Percentiles rank a stretch among this genome's conserved stretches.
Conservation (phyloP, 2,888 invertebrate species). For the Ochropacha duplaris region DNA sequence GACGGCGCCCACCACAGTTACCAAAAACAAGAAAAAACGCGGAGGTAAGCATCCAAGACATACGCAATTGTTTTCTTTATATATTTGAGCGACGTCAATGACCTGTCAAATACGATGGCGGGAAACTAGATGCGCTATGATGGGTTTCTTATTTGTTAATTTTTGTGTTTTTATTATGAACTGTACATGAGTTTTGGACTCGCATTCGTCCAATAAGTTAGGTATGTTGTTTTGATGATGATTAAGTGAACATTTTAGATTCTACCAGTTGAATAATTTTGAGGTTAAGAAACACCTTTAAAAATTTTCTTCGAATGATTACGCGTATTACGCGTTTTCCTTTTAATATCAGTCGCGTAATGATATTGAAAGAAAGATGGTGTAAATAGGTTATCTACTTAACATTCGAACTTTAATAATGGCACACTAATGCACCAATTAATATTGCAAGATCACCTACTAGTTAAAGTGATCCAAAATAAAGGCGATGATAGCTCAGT, state of each 20-base stretch:
- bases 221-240: conserved; percentile 19
- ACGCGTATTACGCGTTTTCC: no score
- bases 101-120: conserved; percentile 81
- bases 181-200: conserved; percentile 21
- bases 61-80: conserved; percentile 77
- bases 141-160: conserved; percentile 27
- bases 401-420: no score
- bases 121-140: conserved; percentile 62
- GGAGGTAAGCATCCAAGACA: conserved; percentile 60
- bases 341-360: no score
- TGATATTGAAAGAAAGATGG: no score
- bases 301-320: not conserved
- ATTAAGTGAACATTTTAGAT: conserved; percentile 21
- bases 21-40: conserved; percentile 80
- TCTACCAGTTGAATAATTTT: conserved; percentile 21
- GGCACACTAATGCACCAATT: no score
- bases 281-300: conserved; percentile 30
- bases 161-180: conserved; percentile 33
- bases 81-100: conserved; percentile 74
- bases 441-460: no score
- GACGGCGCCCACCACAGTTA: conserved; percentile 57
- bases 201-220: no score
- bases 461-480: no score
- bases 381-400: no score
- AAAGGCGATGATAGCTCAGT: no score